A percentile compares a stretch with the other conserved stretches of the same genome.
Evolutionary conservation across 2,888 invertebrate genomes (phyloP).

Genomic region (Antheraea yamamai): DNA sequence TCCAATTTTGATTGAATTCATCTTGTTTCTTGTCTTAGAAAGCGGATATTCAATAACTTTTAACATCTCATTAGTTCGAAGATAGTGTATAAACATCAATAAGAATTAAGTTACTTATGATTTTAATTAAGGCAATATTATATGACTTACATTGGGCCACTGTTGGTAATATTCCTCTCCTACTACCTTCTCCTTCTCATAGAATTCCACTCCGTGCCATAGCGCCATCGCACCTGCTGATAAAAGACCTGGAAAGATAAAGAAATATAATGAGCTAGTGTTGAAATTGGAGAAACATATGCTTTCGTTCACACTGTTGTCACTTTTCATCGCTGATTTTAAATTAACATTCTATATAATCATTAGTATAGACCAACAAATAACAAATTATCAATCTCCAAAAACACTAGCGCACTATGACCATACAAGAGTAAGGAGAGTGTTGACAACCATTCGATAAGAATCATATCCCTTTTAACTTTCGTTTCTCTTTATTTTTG

Average conservation of each 20-base stretch:
- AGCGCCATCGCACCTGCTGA: conserved; percentile 97
- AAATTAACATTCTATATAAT: not conserved
- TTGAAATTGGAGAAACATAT: not conserved
- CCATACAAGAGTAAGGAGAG: no score
- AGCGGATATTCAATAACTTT: no score
- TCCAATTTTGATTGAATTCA: no score
- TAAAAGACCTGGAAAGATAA: conserved; percentile 85
- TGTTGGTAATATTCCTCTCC: conserved; percentile 96
- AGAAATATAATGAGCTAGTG: not conserved
- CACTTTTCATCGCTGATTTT: not conserved
- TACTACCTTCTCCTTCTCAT: conserved; percentile 96
- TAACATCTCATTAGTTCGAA: no score
- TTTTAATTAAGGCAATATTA: not conserved
- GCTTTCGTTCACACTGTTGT: not conserved
- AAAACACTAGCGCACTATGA: no score
- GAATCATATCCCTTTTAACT: no score
- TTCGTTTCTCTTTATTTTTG: no score
- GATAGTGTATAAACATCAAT: no score
- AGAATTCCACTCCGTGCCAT: conserved; percentile 98
- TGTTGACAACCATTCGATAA: no score
- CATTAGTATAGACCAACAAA: not conserved
- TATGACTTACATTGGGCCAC: conserved; percentile 91
- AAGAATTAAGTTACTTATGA: not conserved
- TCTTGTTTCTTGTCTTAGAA: no score
- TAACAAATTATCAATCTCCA: no score